Evolutionary conservation across 2,113 vertebrate genomes (phyloP).

Genomic region (Cathartes aura): DNA sequence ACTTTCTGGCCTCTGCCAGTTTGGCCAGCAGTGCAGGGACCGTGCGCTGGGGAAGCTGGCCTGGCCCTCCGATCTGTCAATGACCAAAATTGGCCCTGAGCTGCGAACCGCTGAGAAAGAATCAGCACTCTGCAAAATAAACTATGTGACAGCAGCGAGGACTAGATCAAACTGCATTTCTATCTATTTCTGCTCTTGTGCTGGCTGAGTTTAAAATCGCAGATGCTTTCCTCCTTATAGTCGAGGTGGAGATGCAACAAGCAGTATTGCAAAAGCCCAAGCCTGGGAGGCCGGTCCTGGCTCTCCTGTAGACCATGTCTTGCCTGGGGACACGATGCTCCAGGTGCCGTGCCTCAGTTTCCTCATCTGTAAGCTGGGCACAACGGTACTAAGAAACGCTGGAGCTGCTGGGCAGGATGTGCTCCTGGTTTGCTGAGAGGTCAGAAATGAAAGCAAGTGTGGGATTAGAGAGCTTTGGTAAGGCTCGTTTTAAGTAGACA

Average conservation of each 20-base stretch:
- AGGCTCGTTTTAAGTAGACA: background rate
- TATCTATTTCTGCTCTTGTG: slow-evolving; percentile 18
- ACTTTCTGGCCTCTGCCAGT: slow-evolving; percentile 64
- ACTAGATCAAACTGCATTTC: slow-evolving; percentile 36
- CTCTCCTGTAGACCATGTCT: background rate
- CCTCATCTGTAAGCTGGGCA: background rate
- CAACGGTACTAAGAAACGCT: background rate
- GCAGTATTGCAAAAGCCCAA: background rate
- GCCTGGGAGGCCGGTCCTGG: background rate
- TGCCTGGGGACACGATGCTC: background rate
- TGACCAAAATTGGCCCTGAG: slow-evolving; percentile 70
- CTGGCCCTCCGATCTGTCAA: slow-evolving; percentile 37
- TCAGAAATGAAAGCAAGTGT: background rate
- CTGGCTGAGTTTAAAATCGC: background rate
- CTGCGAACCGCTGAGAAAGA: background rate
- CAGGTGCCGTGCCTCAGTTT: background rate
- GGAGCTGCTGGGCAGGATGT: background rate
- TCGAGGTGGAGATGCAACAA: background rate
- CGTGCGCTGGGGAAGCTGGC: slow-evolving; percentile 34
- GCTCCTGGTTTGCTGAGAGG: background rate
- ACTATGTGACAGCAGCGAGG: slow-evolving; percentile 5
- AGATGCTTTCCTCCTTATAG: slow-evolving; percentile 24
- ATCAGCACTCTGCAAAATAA: slow-evolving; percentile 53
- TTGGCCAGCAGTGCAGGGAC: slow-evolving; percentile 37
- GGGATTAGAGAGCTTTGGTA: background rate